Base-by-base conservation (phyloP, 1,140 invertebrate species). In the Parasteatoda tepidariorum region DNA sequence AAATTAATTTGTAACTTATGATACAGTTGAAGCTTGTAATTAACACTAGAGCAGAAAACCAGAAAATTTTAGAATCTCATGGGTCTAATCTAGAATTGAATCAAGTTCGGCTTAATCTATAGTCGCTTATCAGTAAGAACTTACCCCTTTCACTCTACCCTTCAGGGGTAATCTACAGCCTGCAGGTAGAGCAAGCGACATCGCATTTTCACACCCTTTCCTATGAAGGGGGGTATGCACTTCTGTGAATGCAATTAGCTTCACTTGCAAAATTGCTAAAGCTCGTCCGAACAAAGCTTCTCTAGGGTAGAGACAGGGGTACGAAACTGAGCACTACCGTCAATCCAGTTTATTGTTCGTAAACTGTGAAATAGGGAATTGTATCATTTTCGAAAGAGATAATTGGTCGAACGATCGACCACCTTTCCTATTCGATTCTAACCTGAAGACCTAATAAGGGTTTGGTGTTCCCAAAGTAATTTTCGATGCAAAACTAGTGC, bases 1-100 rank as follows among this genome's bases (percentile, higher is more conserved):
- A 64, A 71, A 82, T 82, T 82, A 48, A 82, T 82, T 82, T 82
- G 33, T 62, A 73, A 82, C 55, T 71, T 82, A 82, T 71, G 67
- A 24, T 71, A 28, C 68, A 30, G 38, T 48, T 68, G 64, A 66
- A 41, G 41, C 61, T 54, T 62, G 38, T 71, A 82, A 82, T 82
- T 82, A 71, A 82, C 79, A 57, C 41, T 7, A 24, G 33, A 33
- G 22, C 2, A 18, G 76, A 38, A 68, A 34, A n/a, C 38, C 4
- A 59, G 62, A 64, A 64, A 66, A 76, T 57, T 48, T 62, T 4
- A 34, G 26, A 48, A n/a, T 66, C 38, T 76, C 74, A 48, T n/a
- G 33, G 33, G 74, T 26, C 22, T 76, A 66, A 76, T 76, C 74
- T 66, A n/a, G 59, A 76, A 76, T 76, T 76, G 74, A 76, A 76